Evolutionary conservation across 2,113 vertebrate genomes (phyloP), one percentile per base, ranked within the genome.

Genomic region (Dicerorhinus sumatrensis): DNA sequence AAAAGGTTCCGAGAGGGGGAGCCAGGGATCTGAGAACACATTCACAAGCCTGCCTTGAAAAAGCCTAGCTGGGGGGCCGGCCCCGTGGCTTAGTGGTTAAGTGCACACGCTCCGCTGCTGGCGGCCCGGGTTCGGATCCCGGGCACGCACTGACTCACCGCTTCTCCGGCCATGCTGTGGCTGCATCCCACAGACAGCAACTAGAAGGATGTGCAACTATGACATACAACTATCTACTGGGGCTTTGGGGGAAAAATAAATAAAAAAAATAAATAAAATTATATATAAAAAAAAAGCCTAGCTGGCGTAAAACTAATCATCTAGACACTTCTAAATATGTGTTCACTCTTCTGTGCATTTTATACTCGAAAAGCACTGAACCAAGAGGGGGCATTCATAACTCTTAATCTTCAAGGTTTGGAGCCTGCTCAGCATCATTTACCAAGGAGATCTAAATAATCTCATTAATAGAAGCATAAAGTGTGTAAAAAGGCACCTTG

Each of bases 371-470:
- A 94, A 94, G 60, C 90, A 84, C 51, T 79, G 96, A 96, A 54
- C 84, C 76, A 51, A 96, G 86, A 92, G n/a, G 3, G 56, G 60
- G 21, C 51, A 72, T 84, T 94, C 89, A 36, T 60, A 77, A 56
- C n/a, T 87, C 70, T 72, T 80, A 23, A 51, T 96, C 86, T 73
- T 87, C 33, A 31, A 93, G 42, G 60, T 77, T 17, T 87, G 20
- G 63, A 88, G 75, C 14, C 70, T 73, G 87, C 39, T 67, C 12
- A 0, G 33, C n/a, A 33, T 82, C 91, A 73, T 90, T 94, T 91
- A 23, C 82, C 91, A 96, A 97, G 73, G 77, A 91, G 81, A 62
- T 56, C 91, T 92, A 90, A 93, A 92, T 90, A 65, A 65, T 60
- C 65, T 27, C 83, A 96, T 91, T 80, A 92, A 95, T 36, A 33